Evolutionary conservation across 2,113 vertebrate genomes (phyloP).

Genomic region (Halichoeres trimaculatus): DNA sequence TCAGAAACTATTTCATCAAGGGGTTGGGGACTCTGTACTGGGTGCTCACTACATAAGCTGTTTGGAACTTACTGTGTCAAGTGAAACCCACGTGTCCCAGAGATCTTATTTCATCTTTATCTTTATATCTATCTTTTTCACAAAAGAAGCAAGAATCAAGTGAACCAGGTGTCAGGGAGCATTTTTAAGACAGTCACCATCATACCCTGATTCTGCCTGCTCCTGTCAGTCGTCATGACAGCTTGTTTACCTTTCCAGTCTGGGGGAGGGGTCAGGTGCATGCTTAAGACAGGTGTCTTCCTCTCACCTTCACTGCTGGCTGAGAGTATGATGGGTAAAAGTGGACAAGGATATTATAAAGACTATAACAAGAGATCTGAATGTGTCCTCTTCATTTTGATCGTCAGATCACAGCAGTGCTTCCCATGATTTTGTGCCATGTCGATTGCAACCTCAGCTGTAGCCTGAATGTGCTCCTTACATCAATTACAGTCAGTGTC

Average conservation of each 20-base stretch:
- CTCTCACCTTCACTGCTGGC: constrained; percentile 25
- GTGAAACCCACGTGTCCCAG: too few relatives aligned
- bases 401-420: constrained; percentile 27
- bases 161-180: constrained; percentile 47
- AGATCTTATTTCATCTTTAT: too few relatives aligned
- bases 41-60: too few relatives aligned
- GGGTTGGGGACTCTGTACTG: too few relatives aligned
- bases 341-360: constrained; percentile 40
- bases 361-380: constrained; percentile 43
- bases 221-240: constrained; percentile 46
- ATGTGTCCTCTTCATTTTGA: constrained; percentile 49
- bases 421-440: constrained; percentile 48
- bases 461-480: constrained; percentile 66
- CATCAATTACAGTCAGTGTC: constrained; percentile 62
- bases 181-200: constrained; percentile 39
- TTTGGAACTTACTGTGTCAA: too few relatives aligned
- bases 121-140: too few relatives aligned
- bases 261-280: constrained; percentile 61
- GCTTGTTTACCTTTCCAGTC: constrained; percentile 32
- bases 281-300: constrained; percentile 69
- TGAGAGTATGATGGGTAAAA: constrained; percentile 37
- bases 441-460: constrained; percentile 27
- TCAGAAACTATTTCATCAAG: too few relatives aligned
- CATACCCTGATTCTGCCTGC: constrained; percentile 35
- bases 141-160: constrained; percentile 42